phyloP scores from a whole-genome alignment of 2,888 invertebrate species.

The Noctua pronuba region DNA sequence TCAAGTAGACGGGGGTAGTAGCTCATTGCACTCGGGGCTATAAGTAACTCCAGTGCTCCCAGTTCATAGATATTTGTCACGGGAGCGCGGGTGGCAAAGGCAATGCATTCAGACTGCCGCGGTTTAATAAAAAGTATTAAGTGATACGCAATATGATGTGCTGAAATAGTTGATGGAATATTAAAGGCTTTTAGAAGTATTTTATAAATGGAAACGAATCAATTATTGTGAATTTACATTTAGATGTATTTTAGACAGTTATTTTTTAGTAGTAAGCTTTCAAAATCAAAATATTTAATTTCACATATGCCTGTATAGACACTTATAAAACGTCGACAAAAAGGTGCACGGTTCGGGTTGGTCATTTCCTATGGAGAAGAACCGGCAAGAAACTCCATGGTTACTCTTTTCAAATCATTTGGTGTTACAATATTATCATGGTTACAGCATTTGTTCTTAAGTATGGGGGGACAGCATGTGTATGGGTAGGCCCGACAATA shows the following conservation, averaged over 20 bases:
- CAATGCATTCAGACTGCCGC: constrained; percentile 23
- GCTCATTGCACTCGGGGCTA: constrained; percentile 47
- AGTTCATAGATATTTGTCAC: constrained; percentile 59
- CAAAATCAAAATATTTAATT: too few relatives aligned
- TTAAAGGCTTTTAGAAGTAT: not conserved
- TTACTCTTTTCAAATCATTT: too few relatives aligned
- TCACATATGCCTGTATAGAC: too few relatives aligned
- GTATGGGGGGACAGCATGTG: too few relatives aligned
- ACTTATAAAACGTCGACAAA: too few relatives aligned
- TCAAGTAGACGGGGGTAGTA: constrained; percentile 57
- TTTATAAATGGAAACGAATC: not conserved
- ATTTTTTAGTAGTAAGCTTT: too few relatives aligned
- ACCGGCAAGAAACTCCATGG: too few relatives aligned
- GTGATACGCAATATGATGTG: not conserved
- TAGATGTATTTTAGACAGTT: not conserved
- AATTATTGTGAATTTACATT: not conserved
- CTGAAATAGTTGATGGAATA: not conserved
- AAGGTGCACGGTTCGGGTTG: too few relatives aligned
- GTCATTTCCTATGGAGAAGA: too few relatives aligned
- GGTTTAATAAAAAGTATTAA: constrained; percentile 32
- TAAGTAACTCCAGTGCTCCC: constrained; percentile 42
- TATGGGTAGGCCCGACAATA: too few relatives aligned
- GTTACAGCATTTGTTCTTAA: too few relatives aligned
- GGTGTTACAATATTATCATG: too few relatives aligned
- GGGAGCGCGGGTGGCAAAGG: constrained; percentile 39